Evolutionary conservation across 2,888 invertebrate species (phyloP).

Genomic region (Calephelis perditalis): DNA sequence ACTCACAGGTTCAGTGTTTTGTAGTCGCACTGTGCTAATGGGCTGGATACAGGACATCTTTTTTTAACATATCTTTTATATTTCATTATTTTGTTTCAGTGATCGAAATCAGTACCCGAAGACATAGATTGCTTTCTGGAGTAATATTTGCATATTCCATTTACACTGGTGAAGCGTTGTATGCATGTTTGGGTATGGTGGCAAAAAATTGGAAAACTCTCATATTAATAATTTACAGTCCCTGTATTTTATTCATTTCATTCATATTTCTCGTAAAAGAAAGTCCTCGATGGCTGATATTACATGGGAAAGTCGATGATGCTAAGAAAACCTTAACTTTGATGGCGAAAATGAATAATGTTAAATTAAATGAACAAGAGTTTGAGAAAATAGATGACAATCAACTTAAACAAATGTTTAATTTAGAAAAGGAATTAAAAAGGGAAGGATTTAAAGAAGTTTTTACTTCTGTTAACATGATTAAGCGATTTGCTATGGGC

Average conservation of each 20-base stretch:
- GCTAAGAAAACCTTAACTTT: slow-evolving; percentile 44
- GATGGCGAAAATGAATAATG: slow-evolving; percentile 48
- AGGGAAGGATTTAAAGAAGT: slow-evolving; percentile 45
- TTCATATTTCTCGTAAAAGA: slow-evolving; percentile 48
- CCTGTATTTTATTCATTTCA: slow-evolving; percentile 47
- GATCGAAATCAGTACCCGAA: slow-evolving; percentile 53
- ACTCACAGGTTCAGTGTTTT: too few relatives aligned
- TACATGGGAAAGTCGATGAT: slow-evolving; percentile 48
- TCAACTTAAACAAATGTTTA: slow-evolving; percentile 45
- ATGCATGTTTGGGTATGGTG: slow-evolving; percentile 54
- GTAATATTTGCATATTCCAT: slow-evolving; percentile 53
- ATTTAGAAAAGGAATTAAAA: slow-evolving; percentile 42
- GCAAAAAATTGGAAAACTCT: slow-evolving; percentile 58
- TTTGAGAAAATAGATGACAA: slow-evolving; percentile 41
- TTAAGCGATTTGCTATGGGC: slow-evolving; percentile 46
- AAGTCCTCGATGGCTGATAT: slow-evolving; percentile 60
- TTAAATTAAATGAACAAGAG: slow-evolving; percentile 44
- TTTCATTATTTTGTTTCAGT: slow-evolving; percentile 38
- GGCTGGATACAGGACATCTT: too few relatives aligned
- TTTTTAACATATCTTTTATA: slow-evolving; percentile 20
- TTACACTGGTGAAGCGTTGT: slow-evolving; percentile 53
- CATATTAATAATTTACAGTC: slow-evolving; percentile 50
- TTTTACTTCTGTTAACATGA: slow-evolving; percentile 46
- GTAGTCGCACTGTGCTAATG: too few relatives aligned
- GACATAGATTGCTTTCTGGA: slow-evolving; percentile 50